Evolutionary conservation across 2,888 invertebrate genomes (phyloP), one percentile per base, ranked within the genome.

Genomic region (Argyra leucocephala): DNA sequence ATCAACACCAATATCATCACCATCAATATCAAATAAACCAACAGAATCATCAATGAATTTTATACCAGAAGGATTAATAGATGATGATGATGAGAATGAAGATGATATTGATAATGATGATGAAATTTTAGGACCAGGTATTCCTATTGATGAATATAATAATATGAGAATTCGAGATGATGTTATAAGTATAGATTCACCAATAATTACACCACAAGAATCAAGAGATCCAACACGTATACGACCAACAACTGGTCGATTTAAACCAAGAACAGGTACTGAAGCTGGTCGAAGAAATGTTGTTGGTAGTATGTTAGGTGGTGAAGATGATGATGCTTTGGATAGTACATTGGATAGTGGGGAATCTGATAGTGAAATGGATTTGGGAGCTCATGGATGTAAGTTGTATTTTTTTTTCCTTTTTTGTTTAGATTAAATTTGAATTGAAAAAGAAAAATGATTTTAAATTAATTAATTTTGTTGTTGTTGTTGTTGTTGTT

Each of bases 181-280:
- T 15, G 61, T 57, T 3, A 23, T 4, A 64, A 57, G 1, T 66
- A 68, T 21, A 63, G 62, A 31, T 9, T 58, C 5, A 48, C 26
- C 63, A 12, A 21, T 72, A 58, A 59, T 15, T 3, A 22, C n/a
- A 21, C 6, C 21, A 3, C 73, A 74, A 1, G 75, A 74, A 0
- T 71, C 73, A 0, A 76, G 74, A 4, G 72, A 75, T 5, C 74
- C 73, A 2, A 72, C 74, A 9, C 73, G 76, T 23, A 69, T 73
- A n/a, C 75, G 79, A 3, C 78, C 77, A 18, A 76, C 76, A n/a
- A 79, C 78, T 0, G 79, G 78, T 6, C 74, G 78, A n/a, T 73
- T 75, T 0, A 76, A 74, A 31, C 69, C 70, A 9, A 64, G 64
- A 58, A 69, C 68, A 31, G 70, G 70, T 23, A 69, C 70, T 1